Percentiles rank a stretch among this genome's conserved stretches.
Conservation (phyloP, 2,113 vertebrate species). For the Ciconia stormi region DNA sequence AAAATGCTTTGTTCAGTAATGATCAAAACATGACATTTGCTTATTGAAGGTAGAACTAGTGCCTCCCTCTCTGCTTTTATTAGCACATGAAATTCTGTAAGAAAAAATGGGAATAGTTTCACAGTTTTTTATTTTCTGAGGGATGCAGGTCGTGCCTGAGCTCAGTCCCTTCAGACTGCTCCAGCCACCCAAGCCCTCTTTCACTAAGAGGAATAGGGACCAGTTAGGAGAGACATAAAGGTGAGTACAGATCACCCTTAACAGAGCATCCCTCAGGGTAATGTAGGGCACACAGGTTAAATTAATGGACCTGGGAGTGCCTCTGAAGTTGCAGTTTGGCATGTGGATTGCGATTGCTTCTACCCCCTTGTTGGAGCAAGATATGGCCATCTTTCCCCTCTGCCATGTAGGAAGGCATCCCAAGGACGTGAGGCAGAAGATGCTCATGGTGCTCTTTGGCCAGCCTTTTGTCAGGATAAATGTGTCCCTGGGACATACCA, state of each 20-base stretch:
- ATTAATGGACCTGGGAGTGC: background rate
- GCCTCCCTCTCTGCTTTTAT: constrained; percentile 52
- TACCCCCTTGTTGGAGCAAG: background rate
- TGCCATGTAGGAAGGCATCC: background rate
- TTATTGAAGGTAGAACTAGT: constrained; percentile 43
- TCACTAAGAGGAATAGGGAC: background rate
- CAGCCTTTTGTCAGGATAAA: background rate
- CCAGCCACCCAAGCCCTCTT: background rate
- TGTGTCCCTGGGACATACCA: background rate
- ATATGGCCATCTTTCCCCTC: background rate
- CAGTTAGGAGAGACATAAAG: background rate
- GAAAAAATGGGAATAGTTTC: background rate
- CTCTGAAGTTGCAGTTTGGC: background rate
- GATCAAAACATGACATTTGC: constrained; percentile 68
- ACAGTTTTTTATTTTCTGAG: background rate
- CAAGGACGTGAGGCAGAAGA: background rate
- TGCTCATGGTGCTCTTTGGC: background rate
- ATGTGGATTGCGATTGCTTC: background rate
- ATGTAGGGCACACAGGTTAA: background rate
- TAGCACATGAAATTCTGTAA: constrained; percentile 43
- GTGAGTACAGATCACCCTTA: background rate
- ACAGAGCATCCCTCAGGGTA: background rate
- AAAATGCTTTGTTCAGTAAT: constrained; percentile 54
- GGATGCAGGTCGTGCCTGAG: background rate
- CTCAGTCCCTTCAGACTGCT: background rate